Evolutionary conservation across 1,140 invertebrate species (phyloP).

Genomic region (Anagrus nilaparvatae): DNA sequence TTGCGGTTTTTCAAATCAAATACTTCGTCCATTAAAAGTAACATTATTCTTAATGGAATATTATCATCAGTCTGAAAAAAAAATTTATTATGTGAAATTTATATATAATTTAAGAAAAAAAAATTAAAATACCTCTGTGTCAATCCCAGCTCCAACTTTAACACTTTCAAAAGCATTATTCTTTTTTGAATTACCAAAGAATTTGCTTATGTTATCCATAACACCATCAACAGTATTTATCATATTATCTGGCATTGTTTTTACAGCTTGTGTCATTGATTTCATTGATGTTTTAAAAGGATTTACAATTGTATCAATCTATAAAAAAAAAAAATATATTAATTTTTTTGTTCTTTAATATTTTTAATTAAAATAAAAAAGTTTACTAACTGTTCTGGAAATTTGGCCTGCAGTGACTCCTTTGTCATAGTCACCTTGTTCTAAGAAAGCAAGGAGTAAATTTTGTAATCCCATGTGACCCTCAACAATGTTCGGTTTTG

Average conservation of each 20-base stretch:
- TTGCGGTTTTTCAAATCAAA: conserved; percentile 81
- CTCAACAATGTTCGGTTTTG: conserved; percentile 50
- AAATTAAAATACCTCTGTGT: conserved; percentile 43
- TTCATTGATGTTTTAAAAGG: conserved; percentile 73
- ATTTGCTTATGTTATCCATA: conserved; percentile 62
- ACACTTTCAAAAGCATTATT: conserved; percentile 38
- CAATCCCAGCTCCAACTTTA: conserved; percentile 53
- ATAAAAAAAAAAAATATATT: conserved; percentile 24
- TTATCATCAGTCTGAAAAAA: conserved; percentile 61
- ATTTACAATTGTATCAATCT: conserved; percentile 71
- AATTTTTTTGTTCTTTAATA: conserved; percentile 6
- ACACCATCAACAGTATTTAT: conserved; percentile 72
- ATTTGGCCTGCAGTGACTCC: conserved; percentile 49
- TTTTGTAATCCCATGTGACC: conserved; percentile 56
- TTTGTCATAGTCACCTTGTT: conserved; percentile 70
- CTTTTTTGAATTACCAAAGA: conserved; percentile 42
- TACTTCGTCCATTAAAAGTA: conserved; percentile 83
- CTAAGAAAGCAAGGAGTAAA: conserved; percentile 63
- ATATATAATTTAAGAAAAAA: background rate
- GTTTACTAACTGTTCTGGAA: conserved; percentile 43
- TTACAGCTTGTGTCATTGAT: conserved; percentile 59
- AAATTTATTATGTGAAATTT: conserved; percentile 2
- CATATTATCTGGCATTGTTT: conserved; percentile 75
- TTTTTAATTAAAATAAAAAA: background rate
- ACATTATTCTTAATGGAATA: conserved; percentile 76